Evolutionary conservation across 2,797 vertebrate species (phyloP).

Genomic region (Decapterus maruadsi): DNA sequence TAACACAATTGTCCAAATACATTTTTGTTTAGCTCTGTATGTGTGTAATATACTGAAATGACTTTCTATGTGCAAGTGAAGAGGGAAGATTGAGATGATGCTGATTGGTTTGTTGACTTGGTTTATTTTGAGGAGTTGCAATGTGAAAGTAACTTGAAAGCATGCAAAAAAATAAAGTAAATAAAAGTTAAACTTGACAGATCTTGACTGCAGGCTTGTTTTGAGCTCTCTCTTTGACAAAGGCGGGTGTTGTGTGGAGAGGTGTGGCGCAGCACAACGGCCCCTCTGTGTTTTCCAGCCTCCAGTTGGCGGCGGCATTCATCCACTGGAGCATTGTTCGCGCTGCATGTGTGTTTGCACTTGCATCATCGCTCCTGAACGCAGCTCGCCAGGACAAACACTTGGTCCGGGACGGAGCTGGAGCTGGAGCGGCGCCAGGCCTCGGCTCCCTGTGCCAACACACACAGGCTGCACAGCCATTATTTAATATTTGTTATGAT

Average conservation of each 20-base stretch:
- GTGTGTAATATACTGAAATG: too few relatives aligned
- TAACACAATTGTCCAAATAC: too few relatives aligned
- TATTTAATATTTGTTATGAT: slow-evolving; percentile 1
- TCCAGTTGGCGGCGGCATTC: slow-evolving; percentile 30
- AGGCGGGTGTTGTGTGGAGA: slow-evolving; percentile 41
- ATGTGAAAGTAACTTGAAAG: background rate
- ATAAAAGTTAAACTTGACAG: background rate
- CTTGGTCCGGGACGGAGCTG: too few relatives aligned
- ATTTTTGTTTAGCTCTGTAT: too few relatives aligned
- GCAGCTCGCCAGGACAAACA: slow-evolving; percentile 31
- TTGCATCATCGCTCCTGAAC: slow-evolving; percentile 37
- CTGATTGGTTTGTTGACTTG: background rate
- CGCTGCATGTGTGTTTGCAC: slow-evolving; percentile 23
- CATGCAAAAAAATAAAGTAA: too few relatives aligned
- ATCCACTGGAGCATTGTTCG: slow-evolving; percentile 34
- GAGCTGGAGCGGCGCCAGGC: slow-evolving; percentile 3
- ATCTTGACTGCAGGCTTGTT: slow-evolving; percentile 26
- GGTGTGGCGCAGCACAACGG: slow-evolving; percentile 46
- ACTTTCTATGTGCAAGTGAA: too few relatives aligned
- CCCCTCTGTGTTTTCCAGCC: slow-evolving; percentile 41
- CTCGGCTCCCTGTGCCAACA: background rate
- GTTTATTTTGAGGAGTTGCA: background rate
- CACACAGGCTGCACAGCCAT: background rate
- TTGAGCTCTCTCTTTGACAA: slow-evolving; percentile 29
- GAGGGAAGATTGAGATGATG: background rate